A percentile compares a stretch with the other conserved stretches of the same genome.
phyloP scores from a whole-genome alignment of 2,888 invertebrate genomes.

The Parnassius apollo region DNA sequence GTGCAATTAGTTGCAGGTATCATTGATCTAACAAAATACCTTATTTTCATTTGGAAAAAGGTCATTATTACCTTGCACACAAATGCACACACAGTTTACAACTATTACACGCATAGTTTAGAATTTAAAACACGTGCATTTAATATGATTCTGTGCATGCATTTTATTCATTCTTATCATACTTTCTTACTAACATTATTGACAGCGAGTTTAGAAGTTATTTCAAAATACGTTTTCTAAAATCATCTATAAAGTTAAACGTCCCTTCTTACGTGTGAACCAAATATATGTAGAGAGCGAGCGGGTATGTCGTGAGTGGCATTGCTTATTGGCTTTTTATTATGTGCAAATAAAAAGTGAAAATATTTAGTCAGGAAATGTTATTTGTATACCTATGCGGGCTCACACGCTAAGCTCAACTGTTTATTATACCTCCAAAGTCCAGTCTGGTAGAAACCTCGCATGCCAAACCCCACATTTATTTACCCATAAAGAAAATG shows the following conservation, averaged over 20 bases:
- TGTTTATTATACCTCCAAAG: conserved; percentile 26
- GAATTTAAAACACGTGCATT: too few relatives aligned
- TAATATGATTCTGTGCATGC: neutral
- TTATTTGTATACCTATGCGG: conserved; percentile 24
- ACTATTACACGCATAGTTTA: too few relatives aligned
- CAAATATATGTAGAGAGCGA: conserved; percentile 12
- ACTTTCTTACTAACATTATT: neutral
- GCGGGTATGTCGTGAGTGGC: conserved; percentile 13
- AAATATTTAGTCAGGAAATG: conserved; percentile 26
- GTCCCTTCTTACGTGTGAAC: conserved; percentile 13
- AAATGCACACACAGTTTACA: too few relatives aligned
- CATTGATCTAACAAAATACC: too few relatives aligned
- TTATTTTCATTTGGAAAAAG: too few relatives aligned
- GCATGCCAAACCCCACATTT: conserved; percentile 27
- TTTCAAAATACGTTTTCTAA: neutral
- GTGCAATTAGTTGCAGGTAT: too few relatives aligned
- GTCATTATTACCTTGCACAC: too few relatives aligned
- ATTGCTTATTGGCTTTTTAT: conserved; percentile 27
- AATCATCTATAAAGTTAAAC: conserved; percentile 4
- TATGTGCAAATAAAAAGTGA: conserved; percentile 28
- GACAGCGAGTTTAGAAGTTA: conserved; percentile 3
- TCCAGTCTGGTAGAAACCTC: conserved; percentile 19
- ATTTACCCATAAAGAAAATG: conserved; percentile 27
- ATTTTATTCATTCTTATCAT: conserved; percentile 6
- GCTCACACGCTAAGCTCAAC: conserved; percentile 24